Evolutionary conservation across 2,888 invertebrate species (phyloP).

Genomic region (Dascillus cervinus): DNA sequence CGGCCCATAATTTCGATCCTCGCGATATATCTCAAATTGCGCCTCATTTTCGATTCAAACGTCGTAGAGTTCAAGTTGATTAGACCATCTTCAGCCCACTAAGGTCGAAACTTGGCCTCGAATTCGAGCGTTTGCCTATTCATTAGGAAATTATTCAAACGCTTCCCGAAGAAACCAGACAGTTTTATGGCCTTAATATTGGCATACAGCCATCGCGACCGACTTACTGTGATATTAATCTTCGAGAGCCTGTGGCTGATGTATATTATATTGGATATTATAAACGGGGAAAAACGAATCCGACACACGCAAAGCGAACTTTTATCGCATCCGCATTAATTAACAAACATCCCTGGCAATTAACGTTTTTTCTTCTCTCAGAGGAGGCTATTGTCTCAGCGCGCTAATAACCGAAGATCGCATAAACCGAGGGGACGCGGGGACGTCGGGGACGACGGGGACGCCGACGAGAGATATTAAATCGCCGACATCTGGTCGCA

Average conservation of each 20-base stretch:
- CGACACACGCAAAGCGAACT: slow-evolving; percentile 16
- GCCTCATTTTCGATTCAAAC: too few species aligned
- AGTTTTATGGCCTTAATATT: too few species aligned
- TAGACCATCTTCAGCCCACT: too few species aligned
- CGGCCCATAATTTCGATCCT: too few species aligned
- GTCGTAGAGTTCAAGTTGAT: too few species aligned
- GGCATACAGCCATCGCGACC: slow-evolving; percentile 27
- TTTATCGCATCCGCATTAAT: slow-evolving; percentile 14
- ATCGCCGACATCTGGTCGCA: slow-evolving; percentile 41
- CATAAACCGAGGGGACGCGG: slow-evolving; percentile 12
- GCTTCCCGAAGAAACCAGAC: too few species aligned
- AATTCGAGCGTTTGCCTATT: too few species aligned
- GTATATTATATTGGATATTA: slow-evolving; percentile 45
- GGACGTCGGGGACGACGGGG: slow-evolving; percentile 22
- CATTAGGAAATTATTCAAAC: too few species aligned
- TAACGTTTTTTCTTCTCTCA: neutral
- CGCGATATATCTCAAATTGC: too few species aligned
- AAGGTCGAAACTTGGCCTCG: too few species aligned
- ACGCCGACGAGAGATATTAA: slow-evolving; percentile 43
- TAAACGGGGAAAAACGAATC: slow-evolving; percentile 33
- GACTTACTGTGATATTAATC: slow-evolving; percentile 41
- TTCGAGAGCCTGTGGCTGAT: slow-evolving; percentile 41
- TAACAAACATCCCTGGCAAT: slow-evolving; percentile 13
- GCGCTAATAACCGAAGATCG: slow-evolving; percentile 12
- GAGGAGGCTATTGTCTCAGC: slow-evolving; percentile 5